Evolutionary conservation across 2,888 invertebrate species (phyloP).

Genomic region (Thereva unica): DNA sequence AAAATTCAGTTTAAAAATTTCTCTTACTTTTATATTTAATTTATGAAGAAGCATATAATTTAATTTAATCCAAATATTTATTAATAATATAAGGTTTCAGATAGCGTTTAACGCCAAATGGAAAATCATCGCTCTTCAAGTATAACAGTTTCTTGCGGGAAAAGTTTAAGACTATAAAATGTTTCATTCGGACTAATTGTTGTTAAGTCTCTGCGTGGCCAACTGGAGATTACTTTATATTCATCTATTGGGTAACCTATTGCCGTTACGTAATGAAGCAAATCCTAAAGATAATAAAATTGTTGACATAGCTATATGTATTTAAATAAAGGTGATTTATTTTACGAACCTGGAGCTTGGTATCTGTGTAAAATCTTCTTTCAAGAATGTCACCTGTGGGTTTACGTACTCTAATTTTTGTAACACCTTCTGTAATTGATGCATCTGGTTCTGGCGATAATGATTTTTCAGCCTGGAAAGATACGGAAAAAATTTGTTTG

Average conservation of each 20-base stretch:
- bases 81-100: constrained; percentile 16
- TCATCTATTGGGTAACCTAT: constrained; percentile 85
- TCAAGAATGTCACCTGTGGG: constrained; percentile 78
- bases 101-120: constrained; percentile 19
- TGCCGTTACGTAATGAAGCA: constrained; percentile 86
- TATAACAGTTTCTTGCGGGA: constrained; percentile 92
- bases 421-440: constrained; percentile 62
- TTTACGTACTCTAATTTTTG: constrained; percentile 79
- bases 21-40: constrained; percentile 27
- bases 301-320: neutral
- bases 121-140: constrained; percentile 85
- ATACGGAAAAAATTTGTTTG: constrained; percentile 8
- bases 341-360: constrained; percentile 60
- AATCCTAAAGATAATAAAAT: constrained; percentile 57
- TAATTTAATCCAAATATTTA: constrained; percentile 24
- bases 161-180: constrained; percentile 81
- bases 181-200: constrained; percentile 71
- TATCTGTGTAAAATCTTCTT: constrained; percentile 68
- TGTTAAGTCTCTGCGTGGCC: constrained; percentile 94
- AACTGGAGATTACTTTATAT: constrained; percentile 90
- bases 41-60: constrained; percentile 32
- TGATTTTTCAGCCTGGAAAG: constrained; percentile 63
- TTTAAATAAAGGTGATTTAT: too few relatives aligned
- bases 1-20: constrained; percentile 26
- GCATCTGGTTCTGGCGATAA: constrained; percentile 74